Conservation (phyloP, 2,888 invertebrate species). For the Proisotoma minuta region DNA sequence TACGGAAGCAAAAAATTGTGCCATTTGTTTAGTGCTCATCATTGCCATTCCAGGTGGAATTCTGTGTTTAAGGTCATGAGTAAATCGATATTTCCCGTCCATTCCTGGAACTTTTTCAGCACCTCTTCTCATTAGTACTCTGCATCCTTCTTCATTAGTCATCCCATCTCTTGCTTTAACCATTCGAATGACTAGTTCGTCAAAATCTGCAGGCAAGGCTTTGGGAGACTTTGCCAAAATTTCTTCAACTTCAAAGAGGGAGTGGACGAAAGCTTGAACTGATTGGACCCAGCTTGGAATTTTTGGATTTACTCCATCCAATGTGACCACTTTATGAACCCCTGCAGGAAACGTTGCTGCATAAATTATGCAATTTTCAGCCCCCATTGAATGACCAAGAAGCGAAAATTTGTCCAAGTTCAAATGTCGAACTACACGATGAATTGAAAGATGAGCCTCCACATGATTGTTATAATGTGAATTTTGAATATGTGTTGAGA, state of each 20-base stretch:
- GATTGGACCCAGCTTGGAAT: slow-evolving; percentile 16
- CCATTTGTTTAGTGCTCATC: slow-evolving; percentile 20
- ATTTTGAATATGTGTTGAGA: too few relatives aligned
- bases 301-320: slow-evolving; percentile 30
- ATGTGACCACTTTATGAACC: slow-evolving; percentile 22
- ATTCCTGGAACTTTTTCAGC: slow-evolving; percentile 14
- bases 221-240: slow-evolving; percentile 21
- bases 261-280: slow-evolving; percentile 8
- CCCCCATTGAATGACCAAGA: slow-evolving; percentile 35
- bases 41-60: slow-evolving; percentile 35
- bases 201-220: slow-evolving; percentile 18
- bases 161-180: slow-evolving; percentile 23
- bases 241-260: slow-evolving; percentile 20
- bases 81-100: slow-evolving; percentile 20
- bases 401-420: slow-evolving; percentile 29
- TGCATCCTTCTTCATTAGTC: slow-evolving; percentile 31
- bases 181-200: slow-evolving; percentile 25
- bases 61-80: slow-evolving; percentile 39
- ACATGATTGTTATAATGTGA: too few relatives aligned
- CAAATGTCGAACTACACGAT: slow-evolving; percentile 24
- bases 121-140: slow-evolving; percentile 26
- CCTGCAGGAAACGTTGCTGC: slow-evolving; percentile 28
- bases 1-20: slow-evolving; percentile 42
- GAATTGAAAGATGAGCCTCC: slow-evolving; percentile 18
- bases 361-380: slow-evolving; percentile 26